A percentile compares a stretch with the other conserved stretches of the same genome.
Evolutionary conservation across 2,888 invertebrate species (phyloP).

Genomic region (Mesorhabditis spiculigera): DNA sequence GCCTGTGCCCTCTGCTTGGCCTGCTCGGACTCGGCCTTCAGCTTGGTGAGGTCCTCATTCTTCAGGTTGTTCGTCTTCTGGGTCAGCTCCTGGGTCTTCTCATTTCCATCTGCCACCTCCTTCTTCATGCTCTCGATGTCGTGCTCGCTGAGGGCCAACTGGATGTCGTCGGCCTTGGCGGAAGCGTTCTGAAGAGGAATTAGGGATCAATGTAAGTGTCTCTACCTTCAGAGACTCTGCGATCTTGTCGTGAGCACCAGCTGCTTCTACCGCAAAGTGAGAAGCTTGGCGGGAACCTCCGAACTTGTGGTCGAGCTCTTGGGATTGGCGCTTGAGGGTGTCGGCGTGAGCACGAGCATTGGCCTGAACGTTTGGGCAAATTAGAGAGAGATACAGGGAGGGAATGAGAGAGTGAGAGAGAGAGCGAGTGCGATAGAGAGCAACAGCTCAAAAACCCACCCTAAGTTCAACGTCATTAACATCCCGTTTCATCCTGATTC

Average conservation of each 20-base stretch:
- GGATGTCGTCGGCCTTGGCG: background rate
- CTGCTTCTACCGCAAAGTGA: background rate
- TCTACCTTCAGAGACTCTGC: background rate
- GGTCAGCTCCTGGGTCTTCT: slow-evolving; percentile 12
- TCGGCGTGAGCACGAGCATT: background rate
- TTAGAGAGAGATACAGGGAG: background rate
- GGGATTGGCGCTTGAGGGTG: background rate
- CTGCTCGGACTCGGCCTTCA: slow-evolving; percentile 18
- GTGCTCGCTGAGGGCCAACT: background rate
- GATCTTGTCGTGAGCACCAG: slow-evolving; percentile 2
- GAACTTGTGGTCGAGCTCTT: background rate
- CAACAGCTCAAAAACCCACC: background rate
- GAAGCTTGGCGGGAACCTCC: background rate
- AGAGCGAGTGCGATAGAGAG: background rate
- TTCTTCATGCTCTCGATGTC: slow-evolving; percentile 9
- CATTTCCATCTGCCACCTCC: slow-evolving; percentile 13
- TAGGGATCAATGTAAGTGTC: background rate
- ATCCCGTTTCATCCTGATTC: slow-evolving; percentile 4
- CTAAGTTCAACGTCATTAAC: background rate
- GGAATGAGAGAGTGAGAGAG: too few relatives aligned
- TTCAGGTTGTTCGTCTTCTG: slow-evolving; percentile 19
- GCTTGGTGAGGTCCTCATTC: slow-evolving; percentile 15
- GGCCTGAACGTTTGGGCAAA: background rate
- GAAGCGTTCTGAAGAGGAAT: slow-evolving; percentile 3
- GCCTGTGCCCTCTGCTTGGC: slow-evolving; percentile 24